Base-by-base conservation (phyloP, 2,888 invertebrate genomes). In the Agonum fuliginosum region DNA sequence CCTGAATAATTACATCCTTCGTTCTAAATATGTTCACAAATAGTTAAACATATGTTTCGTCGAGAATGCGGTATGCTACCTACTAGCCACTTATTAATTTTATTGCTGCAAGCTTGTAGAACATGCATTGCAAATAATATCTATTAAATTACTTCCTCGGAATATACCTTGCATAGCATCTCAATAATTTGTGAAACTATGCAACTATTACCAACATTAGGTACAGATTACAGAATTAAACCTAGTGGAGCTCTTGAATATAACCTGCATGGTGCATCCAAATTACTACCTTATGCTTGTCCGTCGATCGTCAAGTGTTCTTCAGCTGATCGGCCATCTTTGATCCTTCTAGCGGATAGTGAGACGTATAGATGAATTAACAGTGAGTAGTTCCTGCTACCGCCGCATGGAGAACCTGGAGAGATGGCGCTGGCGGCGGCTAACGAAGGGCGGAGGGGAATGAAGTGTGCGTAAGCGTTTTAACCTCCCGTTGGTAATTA, bases 401-500 rank as follows among this genome's bases (percentile, higher is more conserved):
- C 19, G 12, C 24, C 24, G n/a, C n/a, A 12, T 14, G 27, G 30
- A 3, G 4, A 30, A 30, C 8, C 14, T 30, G 30, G n/a, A 51
- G 12, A 30, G n/a, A n/a, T n/a, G 58, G 30, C 17, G 30, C 30
- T 27, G 58, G 51, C 10, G 6, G 20, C 41, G 12, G 43, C 20
- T 37, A 37, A 19, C 12, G 19, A 24, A 20, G 37, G 10, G 24
- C 6, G 58, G 58, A 1, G 30, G 27, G 14, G 58, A 5, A 8
- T 67, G 67, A 41, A 67, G 67, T 46, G 48, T 71, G 48, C 30
- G 51, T 71, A 51, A 48, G 34, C 71, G 71, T 51, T 71, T 71
- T 62, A 62, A 71, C 48, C 30, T 30, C 46, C 20, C 71, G 48
- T 71, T 46, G 30, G 51, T 71, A 71, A 71, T 71, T 71, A 71